Evolutionary conservation across 1,140 invertebrate genomes (phyloP), one percentile per base, ranked within the genome.

Genomic region (Neuroterus valhalla): DNA sequence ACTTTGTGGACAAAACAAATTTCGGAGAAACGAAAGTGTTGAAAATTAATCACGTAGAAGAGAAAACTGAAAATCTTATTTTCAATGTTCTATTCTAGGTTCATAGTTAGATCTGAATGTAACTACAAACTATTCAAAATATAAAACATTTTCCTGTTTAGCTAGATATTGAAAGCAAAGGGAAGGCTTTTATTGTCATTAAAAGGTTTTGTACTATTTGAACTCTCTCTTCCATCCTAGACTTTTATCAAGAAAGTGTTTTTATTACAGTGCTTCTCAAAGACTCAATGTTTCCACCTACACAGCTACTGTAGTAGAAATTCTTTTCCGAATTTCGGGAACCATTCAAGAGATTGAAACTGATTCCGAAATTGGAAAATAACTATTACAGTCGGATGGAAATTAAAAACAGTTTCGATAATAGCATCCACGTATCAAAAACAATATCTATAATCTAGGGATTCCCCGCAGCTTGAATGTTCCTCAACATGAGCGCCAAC

Each of bases 101-200:
- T 38, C 1, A 38, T 0, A 38, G 10, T 8, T 10, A 38, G 31
- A 38, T 38, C 8, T 38, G 5, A 38, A 38, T 8, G 5, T 38
- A 8, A 38, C 31, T 38, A 38, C 6, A 8, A 62, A 62, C 14
- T 23, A 38, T 26, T 14, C 14, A 26, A 62, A 62, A 62, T 62
- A 62, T 3, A 38, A 38, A 38, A 26, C 15, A 14, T 62, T 14
- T 62, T 62, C 26, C 21, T 52, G 19, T 55, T 26, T 31, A 26
- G 55, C 23, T 23, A 62, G 55, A 62, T 23, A 31, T 62, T 62
- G 31, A 62, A 62, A 62, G 55, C 31, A 62, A 62, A 62, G 23
- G 55, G 31, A 62, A 62, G 55, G 31, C 55, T 62, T 31, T 62
- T 62, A 62, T 62, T 62, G 55, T 62, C 55, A 62, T 62, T 38